Conservation (phyloP, 2,113 vertebrate species). For the Sander lucioperca region DNA sequence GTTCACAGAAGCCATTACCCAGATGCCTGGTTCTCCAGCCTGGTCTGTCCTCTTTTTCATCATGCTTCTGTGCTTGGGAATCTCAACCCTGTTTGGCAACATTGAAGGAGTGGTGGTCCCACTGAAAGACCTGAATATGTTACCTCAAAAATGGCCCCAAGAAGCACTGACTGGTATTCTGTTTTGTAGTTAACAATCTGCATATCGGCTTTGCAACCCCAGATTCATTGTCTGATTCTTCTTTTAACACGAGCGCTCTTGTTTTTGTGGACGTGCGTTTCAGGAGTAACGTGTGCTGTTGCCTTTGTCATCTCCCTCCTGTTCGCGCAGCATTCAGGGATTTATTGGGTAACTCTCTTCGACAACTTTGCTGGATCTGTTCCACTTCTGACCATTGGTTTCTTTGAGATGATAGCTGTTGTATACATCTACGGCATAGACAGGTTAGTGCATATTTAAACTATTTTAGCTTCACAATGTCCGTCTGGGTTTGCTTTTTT, state of each 20-base stretch:
- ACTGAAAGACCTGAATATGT: slow-evolving; percentile 86
- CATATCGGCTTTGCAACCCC: background rate
- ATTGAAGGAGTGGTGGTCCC: slow-evolving; percentile 92
- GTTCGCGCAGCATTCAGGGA: slow-evolving; percentile 90
- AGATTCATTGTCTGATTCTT: background rate
- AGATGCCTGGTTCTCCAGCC: slow-evolving; percentile 90
- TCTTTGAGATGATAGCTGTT: slow-evolving; percentile 91
- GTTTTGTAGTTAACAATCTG: background rate
- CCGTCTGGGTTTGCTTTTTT: background rate
- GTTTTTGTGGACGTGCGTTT: slow-evolving; percentile 52
- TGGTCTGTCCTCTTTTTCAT: slow-evolving; percentile 95
- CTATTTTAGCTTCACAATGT: background rate
- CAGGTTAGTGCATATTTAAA: slow-evolving; percentile 52
- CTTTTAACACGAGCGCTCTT: background rate
- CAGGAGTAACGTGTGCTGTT: slow-evolving; percentile 86
- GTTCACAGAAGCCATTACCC: slow-evolving; percentile 95
- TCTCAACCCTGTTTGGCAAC: slow-evolving; percentile 94
- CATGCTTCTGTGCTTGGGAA: slow-evolving; percentile 94
- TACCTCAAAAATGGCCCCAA: slow-evolving; percentile 88
- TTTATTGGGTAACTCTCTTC: slow-evolving; percentile 94
- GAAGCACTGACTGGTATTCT: slow-evolving; percentile 88
- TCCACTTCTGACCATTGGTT: slow-evolving; percentile 90
- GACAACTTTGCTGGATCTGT: slow-evolving; percentile 93
- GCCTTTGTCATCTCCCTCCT: slow-evolving; percentile 88
- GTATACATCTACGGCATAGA: slow-evolving; percentile 92